A percentile compares a stretch with the other conserved stretches of the same genome.
These are phyloP conservation scores for Rotaria sp. DNA, from an alignment of 2,888 invertebrate genomes.

Conservation along the genomic window DNA sequence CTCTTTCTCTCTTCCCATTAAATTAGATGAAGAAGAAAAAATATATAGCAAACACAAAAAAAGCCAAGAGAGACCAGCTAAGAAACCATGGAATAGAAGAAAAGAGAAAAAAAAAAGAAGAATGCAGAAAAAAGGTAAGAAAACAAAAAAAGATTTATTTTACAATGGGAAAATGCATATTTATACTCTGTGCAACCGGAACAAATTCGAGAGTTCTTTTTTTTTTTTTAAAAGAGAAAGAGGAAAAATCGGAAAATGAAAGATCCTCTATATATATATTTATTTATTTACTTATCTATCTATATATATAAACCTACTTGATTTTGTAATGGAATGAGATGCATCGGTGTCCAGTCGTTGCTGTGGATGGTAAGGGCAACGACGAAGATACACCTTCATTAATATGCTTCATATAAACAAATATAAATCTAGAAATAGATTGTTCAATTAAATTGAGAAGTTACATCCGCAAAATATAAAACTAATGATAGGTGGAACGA, in stretches of 20 bases:
- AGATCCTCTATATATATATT: background rate
- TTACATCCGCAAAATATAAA: background rate
- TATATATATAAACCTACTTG: background rate
- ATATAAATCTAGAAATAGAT: background rate
- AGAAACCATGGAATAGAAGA: background rate
- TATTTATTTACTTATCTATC: too few relatives aligned
- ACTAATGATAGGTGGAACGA: background rate
- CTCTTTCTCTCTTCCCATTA: background rate
- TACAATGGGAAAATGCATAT: background rate
- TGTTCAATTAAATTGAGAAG: background rate
- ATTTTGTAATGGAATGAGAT: background rate
- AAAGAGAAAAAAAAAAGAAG: background rate
- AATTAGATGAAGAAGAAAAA: background rate
- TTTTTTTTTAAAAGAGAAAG: background rate
- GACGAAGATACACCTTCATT: background rate
- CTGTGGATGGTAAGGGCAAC: background rate
- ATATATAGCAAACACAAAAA: background rate
- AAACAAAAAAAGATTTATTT: background rate
- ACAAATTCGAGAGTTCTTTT: background rate
- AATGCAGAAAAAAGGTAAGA: background rate
- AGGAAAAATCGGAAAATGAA: background rate
- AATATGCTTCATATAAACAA: background rate
- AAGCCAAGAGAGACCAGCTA: background rate
- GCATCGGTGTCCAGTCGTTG: background rate
- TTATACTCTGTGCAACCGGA: background rate